phyloP scores from a whole-genome alignment of 2,113 vertebrate genomes.

The Peromyscus californicus region DNA sequence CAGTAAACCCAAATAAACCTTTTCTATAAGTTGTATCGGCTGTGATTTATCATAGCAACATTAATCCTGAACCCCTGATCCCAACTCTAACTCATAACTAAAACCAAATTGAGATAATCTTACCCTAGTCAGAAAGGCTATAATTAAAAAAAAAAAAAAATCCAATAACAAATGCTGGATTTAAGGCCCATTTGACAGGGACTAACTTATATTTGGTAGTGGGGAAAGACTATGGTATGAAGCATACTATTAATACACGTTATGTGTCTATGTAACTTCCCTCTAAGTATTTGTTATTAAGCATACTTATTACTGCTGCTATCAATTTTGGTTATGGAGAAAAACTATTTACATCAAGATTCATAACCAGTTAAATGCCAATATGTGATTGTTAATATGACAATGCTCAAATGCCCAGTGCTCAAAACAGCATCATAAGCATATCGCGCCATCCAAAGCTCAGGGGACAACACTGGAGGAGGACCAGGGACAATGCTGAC shows the following conservation, averaged over 20 bases:
- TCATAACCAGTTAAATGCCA: background rate
- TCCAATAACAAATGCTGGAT: background rate
- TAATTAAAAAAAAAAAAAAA: too few relatives aligned
- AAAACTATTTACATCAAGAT: background rate
- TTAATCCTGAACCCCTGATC: background rate
- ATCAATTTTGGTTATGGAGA: background rate
- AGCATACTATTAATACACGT: background rate
- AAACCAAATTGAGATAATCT: too few relatives aligned
- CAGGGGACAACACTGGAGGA: background rate
- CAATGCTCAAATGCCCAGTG: background rate
- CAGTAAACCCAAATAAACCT: background rate
- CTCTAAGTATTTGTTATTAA: background rate
- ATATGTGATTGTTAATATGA: background rate
- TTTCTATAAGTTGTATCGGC: background rate
- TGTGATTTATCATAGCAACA: background rate
- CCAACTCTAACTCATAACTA: background rate
- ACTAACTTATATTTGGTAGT: background rate
- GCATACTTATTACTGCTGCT: too few relatives aligned
- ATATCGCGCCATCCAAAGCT: background rate
- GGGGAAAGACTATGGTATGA: too few relatives aligned
- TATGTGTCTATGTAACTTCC: background rate
- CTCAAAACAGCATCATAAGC: background rate
- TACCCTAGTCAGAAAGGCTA: background rate
- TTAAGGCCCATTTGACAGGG: background rate
- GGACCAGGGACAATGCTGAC: background rate